These are phyloP conservation scores for Conger conger DNA, from an alignment of 2,113 vertebrate genomes.

Conservation along the genomic window DNA sequence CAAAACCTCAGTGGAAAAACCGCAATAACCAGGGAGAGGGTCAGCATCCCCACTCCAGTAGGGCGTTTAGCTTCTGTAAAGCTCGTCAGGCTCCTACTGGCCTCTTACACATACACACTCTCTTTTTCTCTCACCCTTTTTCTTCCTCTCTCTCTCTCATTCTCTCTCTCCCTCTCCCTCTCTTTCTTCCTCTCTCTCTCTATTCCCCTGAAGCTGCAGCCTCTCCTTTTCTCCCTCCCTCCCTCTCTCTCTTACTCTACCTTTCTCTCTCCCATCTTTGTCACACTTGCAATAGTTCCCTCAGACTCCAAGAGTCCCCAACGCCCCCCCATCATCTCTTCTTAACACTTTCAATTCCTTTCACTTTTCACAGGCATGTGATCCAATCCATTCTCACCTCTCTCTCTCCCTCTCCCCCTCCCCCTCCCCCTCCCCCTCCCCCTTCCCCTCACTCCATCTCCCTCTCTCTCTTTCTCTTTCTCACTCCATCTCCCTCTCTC, in stretches of 20 bases:
- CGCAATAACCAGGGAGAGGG: neutral
- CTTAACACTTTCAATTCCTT: neutral
- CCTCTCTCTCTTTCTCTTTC: neutral
- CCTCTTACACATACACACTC: neutral
- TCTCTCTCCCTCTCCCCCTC: neutral
- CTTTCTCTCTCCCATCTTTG: neutral
- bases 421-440: neutral
- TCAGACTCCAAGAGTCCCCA: neutral
- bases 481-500: neutral
- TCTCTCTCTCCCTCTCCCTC: neutral
- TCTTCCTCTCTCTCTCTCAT: neutral
- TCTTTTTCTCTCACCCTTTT: too few relatives aligned
- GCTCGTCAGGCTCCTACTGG: neutral
- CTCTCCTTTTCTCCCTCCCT: neutral
- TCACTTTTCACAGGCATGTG: neutral
- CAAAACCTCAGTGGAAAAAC: neutral
- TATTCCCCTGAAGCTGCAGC: neutral
- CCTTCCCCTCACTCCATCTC: neutral
- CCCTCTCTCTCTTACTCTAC: neutral
- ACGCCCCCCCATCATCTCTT: neutral
- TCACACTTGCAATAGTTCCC: neutral
- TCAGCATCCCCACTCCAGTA: neutral
- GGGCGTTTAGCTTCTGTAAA: neutral
- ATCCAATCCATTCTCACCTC: neutral
- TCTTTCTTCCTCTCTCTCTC: slow-evolving; percentile 6